These are phyloP conservation scores for Nibea coibor DNA, from an alignment of 2,113 vertebrate species.

Conservation along the genomic window DNA sequence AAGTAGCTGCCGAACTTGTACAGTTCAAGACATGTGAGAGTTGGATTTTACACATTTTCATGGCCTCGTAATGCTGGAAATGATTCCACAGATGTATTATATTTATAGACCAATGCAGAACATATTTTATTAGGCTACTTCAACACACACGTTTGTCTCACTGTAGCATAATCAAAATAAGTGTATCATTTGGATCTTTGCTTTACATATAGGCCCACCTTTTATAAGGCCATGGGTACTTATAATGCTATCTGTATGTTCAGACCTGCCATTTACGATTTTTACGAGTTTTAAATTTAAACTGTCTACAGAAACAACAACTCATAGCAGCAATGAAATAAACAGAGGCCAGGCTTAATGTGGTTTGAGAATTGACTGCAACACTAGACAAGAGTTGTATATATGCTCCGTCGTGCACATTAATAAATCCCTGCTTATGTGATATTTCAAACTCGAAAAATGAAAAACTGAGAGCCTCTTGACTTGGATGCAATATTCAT, in stretches of 20 bases:
- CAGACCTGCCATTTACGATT: conserved; percentile 31
- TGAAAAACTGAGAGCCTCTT: conserved; percentile 20
- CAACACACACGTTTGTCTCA: conserved; percentile 42
- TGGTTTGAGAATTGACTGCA: conserved; percentile 53
- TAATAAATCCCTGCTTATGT: conserved; percentile 36
- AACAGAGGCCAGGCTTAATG: conserved; percentile 58
- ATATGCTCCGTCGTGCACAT: conserved; percentile 13
- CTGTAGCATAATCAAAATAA: conserved; percentile 33
- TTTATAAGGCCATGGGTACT: conserved; percentile 12
- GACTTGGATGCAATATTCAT: conserved; percentile 19
- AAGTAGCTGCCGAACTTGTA: conserved; percentile 29
- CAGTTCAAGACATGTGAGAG: conserved; percentile 33
- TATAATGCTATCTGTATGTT: conserved; percentile 4
- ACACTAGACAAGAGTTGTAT: conserved; percentile 30
- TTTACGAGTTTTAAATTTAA: conserved; percentile 31
- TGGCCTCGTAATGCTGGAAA: conserved; percentile 4
- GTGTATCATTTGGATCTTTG: conserved; percentile 25
- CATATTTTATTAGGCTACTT: conserved; percentile 28
- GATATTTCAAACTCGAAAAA: conserved; percentile 38
- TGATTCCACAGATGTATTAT: conserved; percentile 22
- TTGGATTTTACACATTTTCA: conserved; percentile 21
- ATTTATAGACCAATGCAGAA: conserved; percentile 13
- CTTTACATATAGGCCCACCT: neutral
- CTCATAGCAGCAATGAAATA: conserved; percentile 40
- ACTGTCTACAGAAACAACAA: conserved; percentile 47